Percentiles rank a stretch among this genome's conserved stretches.
These are phyloP conservation scores for Andricus grossulariae DNA, from an alignment of 1,140 invertebrate genomes.

Conservation along the genomic window DNA sequence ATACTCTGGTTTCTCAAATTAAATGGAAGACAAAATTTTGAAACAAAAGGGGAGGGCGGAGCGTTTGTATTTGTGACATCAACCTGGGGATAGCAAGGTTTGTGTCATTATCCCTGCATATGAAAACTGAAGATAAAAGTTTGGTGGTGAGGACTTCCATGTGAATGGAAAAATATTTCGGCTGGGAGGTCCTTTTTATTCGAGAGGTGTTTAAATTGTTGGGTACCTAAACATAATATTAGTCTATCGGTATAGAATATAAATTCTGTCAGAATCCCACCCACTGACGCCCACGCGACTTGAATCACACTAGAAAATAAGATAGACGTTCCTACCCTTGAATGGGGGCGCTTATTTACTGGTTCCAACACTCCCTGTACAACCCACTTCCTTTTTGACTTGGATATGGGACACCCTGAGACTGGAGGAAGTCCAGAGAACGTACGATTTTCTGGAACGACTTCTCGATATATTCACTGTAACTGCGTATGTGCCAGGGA, in stretches of 20 bases:
- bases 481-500: neutral
- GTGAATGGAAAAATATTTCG: too few species aligned
- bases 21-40: too few species aligned
- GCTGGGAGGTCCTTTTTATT: neutral
- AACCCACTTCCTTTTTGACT: slow-evolving; percentile 29
- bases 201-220: neutral
- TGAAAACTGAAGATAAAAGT: too few species aligned
- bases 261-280: slow-evolving; percentile 8
- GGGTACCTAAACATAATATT: neutral
- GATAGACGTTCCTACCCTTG: slow-evolving; percentile 3
- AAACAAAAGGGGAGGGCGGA: too few species aligned
- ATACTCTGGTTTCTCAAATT: too few species aligned
- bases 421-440: slow-evolving; percentile 10
- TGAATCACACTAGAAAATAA: neutral
- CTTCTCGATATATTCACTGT: slow-evolving; percentile 8
- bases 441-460: slow-evolving; percentile 16
- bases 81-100: too few species aligned
- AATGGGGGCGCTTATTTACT: neutral
- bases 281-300: slow-evolving; percentile 20
- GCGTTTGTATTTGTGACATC: too few species aligned
- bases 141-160: too few species aligned
- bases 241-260: neutral
- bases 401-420: slow-evolving; percentile 13
- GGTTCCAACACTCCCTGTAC: slow-evolving; percentile 22
- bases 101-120: too few species aligned